Evolutionary conservation across 2,888 invertebrate species (phyloP), one percentile per base, ranked within the genome.

Genomic region (Bellardia bayeri): DNA sequence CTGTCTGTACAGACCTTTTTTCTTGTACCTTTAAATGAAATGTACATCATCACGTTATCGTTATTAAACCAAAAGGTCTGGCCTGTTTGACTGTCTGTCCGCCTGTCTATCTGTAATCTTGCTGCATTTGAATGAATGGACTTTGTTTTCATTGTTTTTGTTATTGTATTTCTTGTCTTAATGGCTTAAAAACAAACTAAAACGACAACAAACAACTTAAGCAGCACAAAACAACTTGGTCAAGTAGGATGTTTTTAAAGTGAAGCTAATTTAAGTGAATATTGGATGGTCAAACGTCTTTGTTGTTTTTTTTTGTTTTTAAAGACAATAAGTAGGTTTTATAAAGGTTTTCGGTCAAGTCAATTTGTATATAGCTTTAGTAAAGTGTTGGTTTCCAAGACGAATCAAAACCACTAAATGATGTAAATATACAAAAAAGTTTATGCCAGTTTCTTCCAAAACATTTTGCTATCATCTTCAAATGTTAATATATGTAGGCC

Each of bases 1-100:
- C n/a, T n/a, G 23, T 23, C 23, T 23, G 23, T 23, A 23, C 23
- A 80, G 58, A 69, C 56, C 58, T 58, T 45, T 71, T 80, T 51
- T 9, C n/a, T 33, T 37, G 6, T 6, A 54, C 16, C 37, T 82
- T 66, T 75, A 72, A 76, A 74, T 79, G 58, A 87, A 87, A 74
- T 74, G 78, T 51, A 78, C 85, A 74, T 87, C 87, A 85, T 85
- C 87, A 85, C 79, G 85, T 85, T 87, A 87, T 85, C 79, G 79
- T 69, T 85, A 84, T 87, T 75, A 80, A 87, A 79, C 40, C 68
- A 69, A 79, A 82, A 82, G 68, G 71, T 86, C 37, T 80, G 63
- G 61, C 66, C 64, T 42, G 63, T 74, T 40, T 11, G 61, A 4
- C 7, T 23, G 58, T n/a, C n/a, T 37, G 30, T 69, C 33, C 40